Percentiles rank a stretch among this genome's conserved stretches.
phyloP scores from a whole-genome alignment of 2,888 invertebrate genomes.

The Heliconius aoede region DNA sequence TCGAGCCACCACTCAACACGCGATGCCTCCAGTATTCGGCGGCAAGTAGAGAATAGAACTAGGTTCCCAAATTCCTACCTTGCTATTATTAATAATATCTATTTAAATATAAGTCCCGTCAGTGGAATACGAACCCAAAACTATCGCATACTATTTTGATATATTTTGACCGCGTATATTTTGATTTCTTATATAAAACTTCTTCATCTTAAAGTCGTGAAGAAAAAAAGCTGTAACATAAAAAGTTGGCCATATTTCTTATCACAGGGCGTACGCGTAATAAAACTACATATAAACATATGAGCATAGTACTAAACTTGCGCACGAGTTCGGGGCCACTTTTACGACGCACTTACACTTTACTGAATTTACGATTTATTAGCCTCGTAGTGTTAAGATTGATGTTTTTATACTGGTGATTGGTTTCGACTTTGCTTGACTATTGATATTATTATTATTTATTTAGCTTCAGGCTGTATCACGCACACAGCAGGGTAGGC shows the following conservation, averaged over 20 bases:
- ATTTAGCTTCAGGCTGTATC: neutral
- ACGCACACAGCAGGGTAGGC: neutral
- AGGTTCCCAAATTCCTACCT: no score
- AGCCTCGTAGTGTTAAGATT: conserved; percentile 17
- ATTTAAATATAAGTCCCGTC: no score
- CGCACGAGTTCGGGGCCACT: conserved; percentile 7
- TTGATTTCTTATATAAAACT: neutral
- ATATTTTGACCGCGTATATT: neutral
- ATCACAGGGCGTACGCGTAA: conserved; percentile 20
- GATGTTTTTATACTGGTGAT: neutral
- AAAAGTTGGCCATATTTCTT: conserved; percentile 22
- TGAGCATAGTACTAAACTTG: conserved; percentile 15
- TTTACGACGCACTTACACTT: conserved; percentile 28
- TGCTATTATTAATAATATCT: no score
- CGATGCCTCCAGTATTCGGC: no score
- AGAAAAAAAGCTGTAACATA: conserved; percentile 2
- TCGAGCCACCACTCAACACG: no score
- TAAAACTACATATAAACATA: conserved; percentile 28
- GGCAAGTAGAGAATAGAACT: no score
- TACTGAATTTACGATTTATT: conserved; percentile 25
- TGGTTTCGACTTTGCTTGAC: neutral
- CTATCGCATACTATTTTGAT: no score
- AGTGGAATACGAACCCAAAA: no score
- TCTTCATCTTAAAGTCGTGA: neutral
- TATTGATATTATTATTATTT: no score